Conservation (phyloP, 2,888 invertebrate genomes). For the Escarpia spicata region DNA sequence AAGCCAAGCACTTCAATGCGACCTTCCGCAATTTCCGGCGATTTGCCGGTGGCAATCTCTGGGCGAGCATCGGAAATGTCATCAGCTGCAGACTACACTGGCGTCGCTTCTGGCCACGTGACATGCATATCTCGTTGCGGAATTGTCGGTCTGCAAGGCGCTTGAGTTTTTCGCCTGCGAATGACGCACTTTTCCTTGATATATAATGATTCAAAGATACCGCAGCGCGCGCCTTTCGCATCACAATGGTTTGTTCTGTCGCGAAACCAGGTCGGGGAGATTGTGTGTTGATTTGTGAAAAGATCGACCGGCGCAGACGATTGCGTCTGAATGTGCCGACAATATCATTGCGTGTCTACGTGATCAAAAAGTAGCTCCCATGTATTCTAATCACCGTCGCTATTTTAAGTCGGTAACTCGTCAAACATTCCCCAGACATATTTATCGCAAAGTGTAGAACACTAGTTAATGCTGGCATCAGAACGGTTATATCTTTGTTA, state of each 20-base stretch:
- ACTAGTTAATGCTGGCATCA: too few species aligned
- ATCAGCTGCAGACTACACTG: not conserved
- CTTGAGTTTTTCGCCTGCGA: not conserved
- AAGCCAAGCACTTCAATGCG: not conserved
- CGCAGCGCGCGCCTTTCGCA: not conserved
- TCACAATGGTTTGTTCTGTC: conserved; percentile 10
- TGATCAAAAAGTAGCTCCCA: too few species aligned
- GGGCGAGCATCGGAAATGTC: not conserved
- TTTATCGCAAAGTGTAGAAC: not conserved
- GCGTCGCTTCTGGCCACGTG: not conserved
- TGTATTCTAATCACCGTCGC: not conserved
- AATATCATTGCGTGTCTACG: not conserved
- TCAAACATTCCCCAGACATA: not conserved
- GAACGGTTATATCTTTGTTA: too few species aligned
- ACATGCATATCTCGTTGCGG: not conserved
- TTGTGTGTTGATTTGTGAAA: not conserved
- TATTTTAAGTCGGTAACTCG: not conserved
- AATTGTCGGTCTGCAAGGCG: not conserved
- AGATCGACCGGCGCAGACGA: not conserved
- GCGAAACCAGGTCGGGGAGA: not conserved
- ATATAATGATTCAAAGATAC: conserved; percentile 7
- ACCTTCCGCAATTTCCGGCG: not conserved
- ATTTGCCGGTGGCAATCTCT: not conserved
- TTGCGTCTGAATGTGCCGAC: not conserved
- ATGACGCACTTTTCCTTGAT: not conserved